A percentile compares a stretch with the other conserved stretches of the same genome.
Evolutionary conservation across 2,113 vertebrate species (phyloP).

Genomic region (Pelecanoides urinatrix): DNA sequence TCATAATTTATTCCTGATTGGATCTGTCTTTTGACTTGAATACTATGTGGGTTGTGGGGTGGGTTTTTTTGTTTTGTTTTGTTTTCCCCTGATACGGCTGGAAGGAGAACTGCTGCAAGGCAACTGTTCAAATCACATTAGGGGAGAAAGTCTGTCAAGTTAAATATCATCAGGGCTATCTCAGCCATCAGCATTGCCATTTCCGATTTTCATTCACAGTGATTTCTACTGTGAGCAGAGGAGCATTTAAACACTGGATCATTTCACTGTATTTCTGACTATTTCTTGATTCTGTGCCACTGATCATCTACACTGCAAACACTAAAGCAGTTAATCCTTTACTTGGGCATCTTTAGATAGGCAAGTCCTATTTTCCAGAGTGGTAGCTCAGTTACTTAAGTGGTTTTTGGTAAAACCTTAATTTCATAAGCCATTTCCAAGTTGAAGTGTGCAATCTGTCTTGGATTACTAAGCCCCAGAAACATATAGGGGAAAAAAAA

Average conservation of each 20-base stretch:
- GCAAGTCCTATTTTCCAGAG: background rate
- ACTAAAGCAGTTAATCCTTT: background rate
- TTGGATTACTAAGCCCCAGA: background rate
- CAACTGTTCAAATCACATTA: background rate
- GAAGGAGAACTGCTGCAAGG: background rate
- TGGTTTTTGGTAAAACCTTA: background rate
- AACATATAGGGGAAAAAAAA: background rate
- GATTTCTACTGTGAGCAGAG: background rate
- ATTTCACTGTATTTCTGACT: background rate
- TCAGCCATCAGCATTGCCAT: background rate
- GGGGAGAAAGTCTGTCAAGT: background rate
- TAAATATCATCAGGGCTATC: background rate
- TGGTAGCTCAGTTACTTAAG: background rate
- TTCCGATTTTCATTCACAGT: background rate
- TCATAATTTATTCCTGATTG: background rate
- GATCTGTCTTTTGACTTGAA: background rate
- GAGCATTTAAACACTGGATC: background rate
- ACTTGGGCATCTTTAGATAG: background rate
- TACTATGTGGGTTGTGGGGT: fast-evolving
- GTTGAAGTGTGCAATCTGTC: background rate
- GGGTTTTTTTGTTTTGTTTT: no score
- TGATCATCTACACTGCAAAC: background rate
- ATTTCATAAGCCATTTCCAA: background rate
- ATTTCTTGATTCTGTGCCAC: background rate
- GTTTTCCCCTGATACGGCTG: background rate